Evolutionary conservation across 2,888 invertebrate genomes (phyloP).

Genomic region (Loripinus fragilis): DNA sequence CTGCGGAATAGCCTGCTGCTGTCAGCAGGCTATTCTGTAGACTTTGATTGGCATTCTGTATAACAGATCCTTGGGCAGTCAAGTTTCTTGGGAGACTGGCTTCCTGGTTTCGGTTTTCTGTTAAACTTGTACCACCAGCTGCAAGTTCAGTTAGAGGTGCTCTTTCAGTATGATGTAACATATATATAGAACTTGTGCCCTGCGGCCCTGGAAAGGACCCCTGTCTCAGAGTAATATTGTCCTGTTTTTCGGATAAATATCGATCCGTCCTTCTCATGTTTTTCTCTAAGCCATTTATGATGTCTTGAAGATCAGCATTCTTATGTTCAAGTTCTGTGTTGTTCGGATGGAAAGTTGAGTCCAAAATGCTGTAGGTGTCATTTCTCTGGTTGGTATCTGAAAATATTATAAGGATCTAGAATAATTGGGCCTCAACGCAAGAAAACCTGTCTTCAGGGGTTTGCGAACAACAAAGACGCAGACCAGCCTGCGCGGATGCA

Average conservation of each 20-base stretch:
- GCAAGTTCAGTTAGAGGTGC: neutral
- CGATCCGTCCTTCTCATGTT: neutral
- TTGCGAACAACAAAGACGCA: too few relatives aligned
- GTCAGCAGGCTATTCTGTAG: neutral
- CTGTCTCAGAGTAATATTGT: neutral
- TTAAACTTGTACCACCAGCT: neutral
- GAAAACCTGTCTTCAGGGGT: too few relatives aligned
- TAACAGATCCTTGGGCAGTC: neutral
- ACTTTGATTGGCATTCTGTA: neutral
- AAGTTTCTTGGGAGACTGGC: too few relatives aligned
- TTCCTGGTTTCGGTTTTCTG: neutral
- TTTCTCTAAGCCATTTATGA: neutral
- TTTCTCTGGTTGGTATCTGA: neutral
- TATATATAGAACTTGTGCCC: neutral
- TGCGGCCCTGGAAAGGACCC: neutral
- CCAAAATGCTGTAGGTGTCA: conserved; percentile 3
- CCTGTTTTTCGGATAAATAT: neutral
- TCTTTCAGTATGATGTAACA: neutral
- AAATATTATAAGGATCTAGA: too few relatives aligned
- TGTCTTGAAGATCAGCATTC: neutral
- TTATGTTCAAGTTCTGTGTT: conserved; percentile 5
- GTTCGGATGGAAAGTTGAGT: neutral
- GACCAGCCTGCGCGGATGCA: too few relatives aligned
- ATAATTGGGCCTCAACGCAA: too few relatives aligned
- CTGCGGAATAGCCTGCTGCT: too few relatives aligned